Evolutionary conservation across 1,140 invertebrate genomes (phyloP), one percentile per base, ranked within the genome.

Genomic region (Drosophila elegans): DNA sequence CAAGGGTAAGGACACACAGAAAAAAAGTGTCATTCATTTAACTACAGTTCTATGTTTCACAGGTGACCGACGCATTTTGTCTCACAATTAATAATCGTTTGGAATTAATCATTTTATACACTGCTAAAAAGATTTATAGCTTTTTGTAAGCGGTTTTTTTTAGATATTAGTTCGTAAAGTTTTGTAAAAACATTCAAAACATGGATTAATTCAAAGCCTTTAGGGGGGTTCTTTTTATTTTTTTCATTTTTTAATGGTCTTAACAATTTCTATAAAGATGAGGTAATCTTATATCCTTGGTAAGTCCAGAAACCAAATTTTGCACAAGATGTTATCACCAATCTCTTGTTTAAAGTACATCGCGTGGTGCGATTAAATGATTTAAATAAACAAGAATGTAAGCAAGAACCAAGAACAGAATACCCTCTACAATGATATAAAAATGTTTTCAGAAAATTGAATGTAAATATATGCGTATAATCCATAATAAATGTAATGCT

Each of bases 1-100:
- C 2, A 92, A 91, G 74, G 79, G 91, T 92, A 48, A 78, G 10
- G 3, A 12, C 12, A 27, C 29, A 2, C 6, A 10, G 2, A 7
- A 9, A 2, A 3, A 34, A 51, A 34, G 0, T n/a, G 11, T 11
- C 2, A 13, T 7, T 25, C 29, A 21, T n/a, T 41, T 6, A 16
- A 12, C 48, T 6, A 16, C 7, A 68, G 7, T 10, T 32, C 1
- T 0, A 3, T 46, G 9, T 53, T 36, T 67, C 32, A 2, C 57
- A 89, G 84, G 72, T 29, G 42, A 49, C 16, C 76, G 83, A 12
- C 83, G 68, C 13, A 52, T 67, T 60, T 41, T 74, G 49, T 21
- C 45, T n/a, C 72, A 60, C 27, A 64, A 46, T 45, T 42, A 71
- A 34, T 16, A 1, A 29, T 45, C 9, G 11, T 21, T 53, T 49